Base-by-base conservation (phyloP, 2,113 vertebrate genomes). In the Carollia perspicillata region DNA sequence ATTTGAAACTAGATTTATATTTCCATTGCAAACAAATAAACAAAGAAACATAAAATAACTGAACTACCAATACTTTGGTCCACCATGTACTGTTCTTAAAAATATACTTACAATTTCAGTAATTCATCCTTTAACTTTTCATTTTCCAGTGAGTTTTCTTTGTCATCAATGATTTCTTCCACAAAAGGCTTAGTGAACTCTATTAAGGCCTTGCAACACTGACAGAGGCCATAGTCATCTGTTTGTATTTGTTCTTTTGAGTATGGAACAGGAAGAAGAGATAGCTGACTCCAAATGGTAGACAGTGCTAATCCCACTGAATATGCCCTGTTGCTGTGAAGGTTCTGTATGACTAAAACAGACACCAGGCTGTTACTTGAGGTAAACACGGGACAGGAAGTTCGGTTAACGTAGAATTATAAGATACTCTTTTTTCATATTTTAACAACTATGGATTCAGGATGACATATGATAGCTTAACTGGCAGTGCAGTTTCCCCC, bases 261-360 rank as follows among this genome's bases (percentile, higher is more conserved):
- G 80, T 99, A 99, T 33, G 99, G 99, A 65, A 99, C 99, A 6
- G 99, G 99, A 94, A 99, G 98, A 74, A 98, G 96, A 85, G 98
- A 98, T 17, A 99, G 92, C 96, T 99, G 99, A 97, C 98, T 98
- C 97, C 99, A 99, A 74, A 99, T 98, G 69, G 99, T 98, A 5
- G 98, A 98, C 95, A 99, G 97, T 66, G 98, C 98, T 95, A 98
- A 97, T 58, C 99, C 99, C 97, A 99, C 96, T 1, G 98, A 98
- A 93, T 98, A 98, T 1, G 99, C 98, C 96, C 98, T 99, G 72
- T 98, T 98, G 79, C 98, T 98, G 28, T 97, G 98, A 98, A 99
- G 97, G 93, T 98, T 98, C 93, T 99, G 97, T 95, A 99, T 97
- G 96, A 99, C 99, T 99, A 77, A 79, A 95, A 95, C 23, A 97